Conservation (phyloP, 2,113 vertebrate genomes). For the Gasterosteus nipponicus region DNA sequence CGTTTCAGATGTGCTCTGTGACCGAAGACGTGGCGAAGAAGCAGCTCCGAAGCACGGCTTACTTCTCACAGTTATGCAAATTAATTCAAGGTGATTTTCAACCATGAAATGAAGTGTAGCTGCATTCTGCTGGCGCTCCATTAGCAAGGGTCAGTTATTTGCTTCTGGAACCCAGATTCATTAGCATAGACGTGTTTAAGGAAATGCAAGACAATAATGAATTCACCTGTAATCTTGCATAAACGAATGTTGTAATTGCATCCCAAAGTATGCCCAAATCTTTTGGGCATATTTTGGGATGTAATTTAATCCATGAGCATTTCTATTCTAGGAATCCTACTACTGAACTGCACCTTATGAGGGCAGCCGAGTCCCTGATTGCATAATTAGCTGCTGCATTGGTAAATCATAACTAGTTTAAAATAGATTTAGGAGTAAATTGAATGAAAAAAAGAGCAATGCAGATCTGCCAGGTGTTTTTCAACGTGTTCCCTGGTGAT, state of each 20-base stretch:
- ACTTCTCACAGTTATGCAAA: constrained; percentile 25
- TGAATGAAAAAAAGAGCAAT: constrained; percentile 43
- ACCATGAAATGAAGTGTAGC: constrained; percentile 13
- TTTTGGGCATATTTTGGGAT: background rate
- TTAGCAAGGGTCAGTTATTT: background rate
- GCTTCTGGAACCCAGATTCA: constrained; percentile 9
- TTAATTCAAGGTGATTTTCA: constrained; percentile 4
- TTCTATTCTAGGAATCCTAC: constrained; percentile 27
- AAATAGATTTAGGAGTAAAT: constrained; percentile 37
- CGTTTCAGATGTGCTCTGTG: background rate
- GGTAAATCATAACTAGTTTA: constrained; percentile 24
- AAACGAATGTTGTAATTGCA: constrained; percentile 1
- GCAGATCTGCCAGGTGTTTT: constrained; percentile 43
- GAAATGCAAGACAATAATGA: background rate
- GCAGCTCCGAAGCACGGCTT: background rate
- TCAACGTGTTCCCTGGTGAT: background rate
- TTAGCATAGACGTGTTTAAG: background rate
- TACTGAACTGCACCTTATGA: constrained; percentile 11
- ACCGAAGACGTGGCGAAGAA: constrained; percentile 3
- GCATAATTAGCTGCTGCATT: constrained; percentile 41
- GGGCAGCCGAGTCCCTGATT: constrained; percentile 38
- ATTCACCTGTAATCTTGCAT: background rate
- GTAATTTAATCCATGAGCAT: background rate
- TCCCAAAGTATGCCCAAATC: background rate
- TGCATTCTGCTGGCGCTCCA: background rate